Evolutionary conservation across 2,113 vertebrate species (phyloP), one percentile per base, ranked within the genome.

Genomic region (Atlantisia rogersi): DNA sequence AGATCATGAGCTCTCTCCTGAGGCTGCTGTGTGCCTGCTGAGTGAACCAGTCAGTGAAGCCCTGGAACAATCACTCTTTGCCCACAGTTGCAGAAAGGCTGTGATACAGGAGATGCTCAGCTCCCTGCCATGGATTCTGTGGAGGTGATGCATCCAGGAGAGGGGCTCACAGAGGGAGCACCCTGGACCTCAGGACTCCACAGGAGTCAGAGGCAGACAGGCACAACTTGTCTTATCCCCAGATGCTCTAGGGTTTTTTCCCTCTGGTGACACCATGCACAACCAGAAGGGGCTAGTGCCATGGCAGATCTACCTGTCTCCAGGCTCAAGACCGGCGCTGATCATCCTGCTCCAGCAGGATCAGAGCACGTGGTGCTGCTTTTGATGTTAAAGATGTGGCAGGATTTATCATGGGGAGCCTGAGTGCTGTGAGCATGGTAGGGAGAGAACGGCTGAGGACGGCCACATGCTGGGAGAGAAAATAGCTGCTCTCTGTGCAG

Each of bases 341-440:
- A 22, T 83, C 48, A n/a, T 6, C 1, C 42, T 42, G 39, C 48
- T 64, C 25, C 59, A 29, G 77, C 39, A 48, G 53, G 32, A n/a
- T 32, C 11, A 3, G 67, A 52, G 68, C 35, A 68, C 2, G 7
- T 0, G 8, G 15, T 14, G 17, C 90, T 81, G 37, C 10, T 44
- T 79, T 85, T 32, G 78, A 25, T 65, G 55, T 20, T 74, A 31
- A 84, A 63, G 35, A 53, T 56, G 78, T 26, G 77, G 4, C 58
- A 48, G 82, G 39, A 52, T 40, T 93, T n/a, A 6, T 25, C 21
- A 3, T 0, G 0, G 71, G 35, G 17, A 83, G 50, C 56, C 67
- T 18, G 56, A 39, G n/a, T 4, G n/a, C 52, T 44, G 39, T 0
- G 2, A 29, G 26, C 4, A 1, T 1, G 44, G 67, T 65, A 42